phyloP scores from a whole-genome alignment of 2,888 invertebrate genomes.

The Ctena decussata region DNA sequence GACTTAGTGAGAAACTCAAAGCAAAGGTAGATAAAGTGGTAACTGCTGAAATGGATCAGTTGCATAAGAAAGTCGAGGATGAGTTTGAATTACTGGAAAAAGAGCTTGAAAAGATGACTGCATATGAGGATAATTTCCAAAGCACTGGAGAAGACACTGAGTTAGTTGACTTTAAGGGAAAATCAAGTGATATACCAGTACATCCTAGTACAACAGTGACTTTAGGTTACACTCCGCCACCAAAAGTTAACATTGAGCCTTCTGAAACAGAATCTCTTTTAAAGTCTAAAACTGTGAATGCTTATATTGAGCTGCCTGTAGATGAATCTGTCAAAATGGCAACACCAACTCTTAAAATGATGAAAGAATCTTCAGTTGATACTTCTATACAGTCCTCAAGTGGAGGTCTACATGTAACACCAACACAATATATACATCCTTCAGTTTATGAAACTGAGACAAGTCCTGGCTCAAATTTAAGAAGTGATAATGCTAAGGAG shows the following conservation, averaged over 20 bases:
- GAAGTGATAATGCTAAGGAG: too few species aligned
- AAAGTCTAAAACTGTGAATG: not conserved
- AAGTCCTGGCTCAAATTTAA: too few species aligned
- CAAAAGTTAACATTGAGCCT: not conserved
- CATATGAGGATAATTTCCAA: not conserved
- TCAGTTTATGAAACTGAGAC: too few species aligned
- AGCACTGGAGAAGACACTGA: not conserved
- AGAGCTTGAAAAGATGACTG: not conserved
- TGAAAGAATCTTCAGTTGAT: not conserved
- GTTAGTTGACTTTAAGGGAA: not conserved
- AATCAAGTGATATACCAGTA: not conserved
- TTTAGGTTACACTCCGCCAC: not conserved
- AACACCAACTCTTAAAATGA: not conserved
- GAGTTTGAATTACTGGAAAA: not conserved
- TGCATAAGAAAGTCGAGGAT: not conserved
- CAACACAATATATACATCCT: too few species aligned
- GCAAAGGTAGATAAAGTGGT: not conserved
- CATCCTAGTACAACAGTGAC: not conserved
- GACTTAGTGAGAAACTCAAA: constrained; percentile 54
- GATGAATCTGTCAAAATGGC: not conserved
- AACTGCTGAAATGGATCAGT: not conserved
- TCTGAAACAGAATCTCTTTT: not conserved
- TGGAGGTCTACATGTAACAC: not conserved
- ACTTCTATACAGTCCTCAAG: not conserved
- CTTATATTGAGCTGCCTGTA: not conserved